Evolutionary conservation across 2,888 invertebrate species (phyloP), one percentile per base, ranked within the genome.

Genomic region (Pammene aurita): DNA sequence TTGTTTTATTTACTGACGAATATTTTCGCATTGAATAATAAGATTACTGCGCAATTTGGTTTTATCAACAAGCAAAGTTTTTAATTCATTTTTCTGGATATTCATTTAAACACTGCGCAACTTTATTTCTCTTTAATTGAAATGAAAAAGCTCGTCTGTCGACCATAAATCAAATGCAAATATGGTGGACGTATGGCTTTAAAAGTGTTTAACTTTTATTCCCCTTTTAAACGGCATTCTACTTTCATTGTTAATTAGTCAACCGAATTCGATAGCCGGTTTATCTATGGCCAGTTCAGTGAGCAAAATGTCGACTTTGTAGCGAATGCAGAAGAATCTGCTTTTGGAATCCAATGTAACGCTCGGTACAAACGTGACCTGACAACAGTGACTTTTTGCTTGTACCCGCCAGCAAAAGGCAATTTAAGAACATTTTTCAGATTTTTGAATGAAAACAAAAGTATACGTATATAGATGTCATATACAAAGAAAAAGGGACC

Each of bases 231-330:
- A 50, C 14, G 34, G 41, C 48, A 48, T 50, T 58, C 56, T 13
- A 52, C 66, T 66, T 48, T 58, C 50, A 58, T 66, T 66, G 66
- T 66, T 52, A 66, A 66, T 66, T 60, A 60, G 52, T 52, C 34
- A 68, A 57, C 57, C 52, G 44, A 58, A 64, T 68, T 64, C 63
- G 68, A 64, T 64, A 64, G 63, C 11, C 7, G 48, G 62, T 63
- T 64, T 68, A 68, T 64, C 68, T 52, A 58, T 58, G 50, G 18
- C 38, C 50, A 50, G 68, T 26, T 58, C 68, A 68, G 63, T 64
- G 68, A 58, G 13, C 46, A 63, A 48, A 18, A 34, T 61, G 41
- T 63, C 56, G 57, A 42, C 52, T 38, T 64, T 60, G 57, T 63
- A 52, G 35, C 44, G 63, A 50, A 63, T 18, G 52, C 11, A 14